Evolutionary conservation across 2,888 invertebrate genomes (phyloP).

Genomic region (Mechanitis messenoides): DNA sequence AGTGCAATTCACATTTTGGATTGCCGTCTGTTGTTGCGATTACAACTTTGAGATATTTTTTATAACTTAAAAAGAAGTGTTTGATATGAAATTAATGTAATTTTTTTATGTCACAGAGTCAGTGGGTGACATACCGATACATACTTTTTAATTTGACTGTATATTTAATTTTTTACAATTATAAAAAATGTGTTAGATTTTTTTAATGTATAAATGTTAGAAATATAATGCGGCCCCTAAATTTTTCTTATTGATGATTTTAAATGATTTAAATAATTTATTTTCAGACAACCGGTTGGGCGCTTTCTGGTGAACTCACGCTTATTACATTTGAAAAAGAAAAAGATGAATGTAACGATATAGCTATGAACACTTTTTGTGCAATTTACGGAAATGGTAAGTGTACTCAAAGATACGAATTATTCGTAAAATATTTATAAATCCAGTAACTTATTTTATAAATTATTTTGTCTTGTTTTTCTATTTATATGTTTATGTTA

Average conservation of each 20-base stretch:
- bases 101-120: no score
- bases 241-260: neutral
- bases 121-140: no score
- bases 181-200: no score
- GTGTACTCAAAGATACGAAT: constrained; percentile 18
- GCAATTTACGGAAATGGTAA: constrained; percentile 52
- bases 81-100: neutral
- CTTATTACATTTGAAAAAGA: constrained; percentile 46
- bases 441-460: constrained; percentile 3
- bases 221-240: no score
- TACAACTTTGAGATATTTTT: neutral
- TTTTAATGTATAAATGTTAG: no score
- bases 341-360: constrained; percentile 35
- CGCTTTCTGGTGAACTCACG: constrained; percentile 43
- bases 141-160: no score
- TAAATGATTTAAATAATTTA: constrained; percentile 2
- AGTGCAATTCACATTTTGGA: neutral
- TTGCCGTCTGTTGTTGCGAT: no score
- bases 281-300: constrained; percentile 62
- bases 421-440: neutral
- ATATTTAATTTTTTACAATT: no score
- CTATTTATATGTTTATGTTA: constrained; percentile 4
- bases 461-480: neutral
- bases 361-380: constrained; percentile 43
- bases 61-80: neutral